phyloP scores from a whole-genome alignment of 2,888 invertebrate genomes.

The Meganola albula region DNA sequence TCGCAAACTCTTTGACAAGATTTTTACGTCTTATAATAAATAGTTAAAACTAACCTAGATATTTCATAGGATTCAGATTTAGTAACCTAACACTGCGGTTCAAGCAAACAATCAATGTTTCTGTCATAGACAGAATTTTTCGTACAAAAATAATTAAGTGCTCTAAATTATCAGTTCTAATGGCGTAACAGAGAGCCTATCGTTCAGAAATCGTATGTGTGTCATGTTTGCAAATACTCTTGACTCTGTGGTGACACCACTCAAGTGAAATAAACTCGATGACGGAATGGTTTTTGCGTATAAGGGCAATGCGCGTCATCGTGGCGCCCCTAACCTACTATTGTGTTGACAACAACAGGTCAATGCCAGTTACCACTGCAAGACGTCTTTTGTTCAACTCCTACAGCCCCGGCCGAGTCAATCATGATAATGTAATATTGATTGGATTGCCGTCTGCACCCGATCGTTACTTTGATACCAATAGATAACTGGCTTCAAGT shows the following conservation, averaged over 20 bases:
- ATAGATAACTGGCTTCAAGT: neutral
- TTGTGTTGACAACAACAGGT: conserved; percentile 34
- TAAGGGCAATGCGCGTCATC: conserved; percentile 13
- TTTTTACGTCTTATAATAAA: too few species aligned
- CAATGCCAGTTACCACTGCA: conserved; percentile 37
- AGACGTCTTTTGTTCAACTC: conserved; percentile 24
- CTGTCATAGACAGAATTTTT: too few species aligned
- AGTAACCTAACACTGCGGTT: too few species aligned
- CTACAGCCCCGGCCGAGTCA: conserved; percentile 16
- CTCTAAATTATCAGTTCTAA: too few species aligned
- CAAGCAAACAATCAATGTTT: too few species aligned
- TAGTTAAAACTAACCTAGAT: too few species aligned
- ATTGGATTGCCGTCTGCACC: conserved; percentile 21
- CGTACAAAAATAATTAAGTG: too few species aligned
- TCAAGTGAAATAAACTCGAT: conserved; percentile 18
- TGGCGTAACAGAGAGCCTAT: too few species aligned
- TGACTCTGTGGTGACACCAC: conserved; percentile 8
- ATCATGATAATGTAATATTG: conserved; percentile 33
- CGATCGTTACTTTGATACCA: conserved; percentile 14
- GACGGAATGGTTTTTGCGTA: conserved; percentile 15
- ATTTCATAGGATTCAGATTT: too few species aligned
- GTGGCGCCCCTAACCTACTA: conserved; percentile 36
- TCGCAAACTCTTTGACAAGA: conserved; percentile 30
- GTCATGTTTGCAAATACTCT: conserved; percentile 13
- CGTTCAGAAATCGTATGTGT: too few species aligned